phyloP scores from a whole-genome alignment of 2,888 invertebrate species.

The Phyllotreta cruciferae region DNA sequence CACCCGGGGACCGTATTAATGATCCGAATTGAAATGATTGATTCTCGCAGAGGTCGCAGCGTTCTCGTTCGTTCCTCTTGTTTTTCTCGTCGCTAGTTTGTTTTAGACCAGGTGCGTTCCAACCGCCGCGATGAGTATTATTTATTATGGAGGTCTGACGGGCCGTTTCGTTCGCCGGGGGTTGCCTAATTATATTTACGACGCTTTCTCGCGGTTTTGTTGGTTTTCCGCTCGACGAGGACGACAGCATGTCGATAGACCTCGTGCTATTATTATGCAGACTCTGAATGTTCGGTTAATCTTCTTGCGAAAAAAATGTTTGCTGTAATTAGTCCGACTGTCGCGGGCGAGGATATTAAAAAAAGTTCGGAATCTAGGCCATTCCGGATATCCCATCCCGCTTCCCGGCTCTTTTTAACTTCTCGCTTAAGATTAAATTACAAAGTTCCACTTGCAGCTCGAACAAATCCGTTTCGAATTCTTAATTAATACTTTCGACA shows the following conservation, averaged over 20 bases:
- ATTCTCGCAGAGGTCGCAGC: slow-evolving; percentile 38
- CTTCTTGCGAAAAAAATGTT: too few species aligned
- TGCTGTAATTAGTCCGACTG: too few species aligned
- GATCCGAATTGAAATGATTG: slow-evolving; percentile 44
- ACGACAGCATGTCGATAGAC: too few species aligned
- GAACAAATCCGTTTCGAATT: slow-evolving; percentile 23
- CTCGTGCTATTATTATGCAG: too few species aligned
- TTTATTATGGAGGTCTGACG: slow-evolving; percentile 54
- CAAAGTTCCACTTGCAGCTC: slow-evolving; percentile 16
- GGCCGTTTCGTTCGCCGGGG: slow-evolving; percentile 57
- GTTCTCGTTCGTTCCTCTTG: slow-evolving; percentile 2
- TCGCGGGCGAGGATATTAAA: too few species aligned
- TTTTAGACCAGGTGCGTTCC: slow-evolving; percentile 50
- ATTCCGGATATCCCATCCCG: slow-evolving; percentile 4
- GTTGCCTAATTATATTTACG: slow-evolving; percentile 58
- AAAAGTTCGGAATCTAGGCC: neutral
- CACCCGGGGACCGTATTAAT: slow-evolving; percentile 44
- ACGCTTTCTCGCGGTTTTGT: slow-evolving; percentile 53
- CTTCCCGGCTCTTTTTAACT: slow-evolving; percentile 1
- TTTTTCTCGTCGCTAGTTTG: slow-evolving; percentile 38
- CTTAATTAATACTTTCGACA: slow-evolving; percentile 24
- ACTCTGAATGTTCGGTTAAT: too few species aligned
- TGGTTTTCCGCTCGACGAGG: slow-evolving; percentile 52
- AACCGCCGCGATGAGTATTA: slow-evolving; percentile 50
- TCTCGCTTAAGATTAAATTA: slow-evolving; percentile 12